A percentile compares a stretch with the other conserved stretches of the same genome.
Evolutionary conservation across 1,140 invertebrate species (phyloP).

Genomic region (Gonioctena quinquepunctata): DNA sequence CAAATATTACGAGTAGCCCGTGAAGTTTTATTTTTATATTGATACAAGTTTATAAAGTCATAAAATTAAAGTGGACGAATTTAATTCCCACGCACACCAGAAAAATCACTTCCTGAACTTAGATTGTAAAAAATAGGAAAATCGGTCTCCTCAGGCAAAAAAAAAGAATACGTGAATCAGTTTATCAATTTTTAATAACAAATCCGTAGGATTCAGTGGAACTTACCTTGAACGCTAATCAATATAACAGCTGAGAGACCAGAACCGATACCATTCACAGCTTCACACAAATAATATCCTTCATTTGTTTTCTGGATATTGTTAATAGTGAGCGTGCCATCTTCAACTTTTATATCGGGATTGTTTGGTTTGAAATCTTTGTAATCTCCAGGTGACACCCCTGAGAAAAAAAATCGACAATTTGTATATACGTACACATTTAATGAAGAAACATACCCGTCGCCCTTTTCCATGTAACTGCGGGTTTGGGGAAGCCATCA

Average conservation of each 20-base stretch:
- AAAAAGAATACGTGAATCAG: too few species aligned
- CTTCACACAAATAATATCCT: conserved; percentile 94
- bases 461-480: conserved; percentile 93
- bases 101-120: too few species aligned
- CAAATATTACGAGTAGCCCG: too few species aligned
- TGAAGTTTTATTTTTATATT: too few species aligned
- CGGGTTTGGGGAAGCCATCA: conserved; percentile 91
- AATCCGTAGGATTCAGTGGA: background rate
- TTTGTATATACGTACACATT: too few species aligned
- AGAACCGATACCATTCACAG: conserved; percentile 93
- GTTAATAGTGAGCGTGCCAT: conserved; percentile 85
- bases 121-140: too few species aligned
- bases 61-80: too few species aligned
- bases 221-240: conserved; percentile 88
- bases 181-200: too few species aligned
- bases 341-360: conserved; percentile 86
- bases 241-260: conserved; percentile 90
- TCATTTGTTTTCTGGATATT: conserved; percentile 92
- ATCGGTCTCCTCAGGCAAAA: too few species aligned
- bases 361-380: conserved; percentile 88
- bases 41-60: too few species aligned
- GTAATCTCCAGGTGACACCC: conserved; percentile 88
- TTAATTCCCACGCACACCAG: too few species aligned
- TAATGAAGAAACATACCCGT: conserved; percentile 68
- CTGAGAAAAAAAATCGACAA: conserved; percentile 58